These are phyloP conservation scores for Aleiodes sp. DNA, from an alignment of 1,140 invertebrate species.

Conservation along the genomic window DNA sequence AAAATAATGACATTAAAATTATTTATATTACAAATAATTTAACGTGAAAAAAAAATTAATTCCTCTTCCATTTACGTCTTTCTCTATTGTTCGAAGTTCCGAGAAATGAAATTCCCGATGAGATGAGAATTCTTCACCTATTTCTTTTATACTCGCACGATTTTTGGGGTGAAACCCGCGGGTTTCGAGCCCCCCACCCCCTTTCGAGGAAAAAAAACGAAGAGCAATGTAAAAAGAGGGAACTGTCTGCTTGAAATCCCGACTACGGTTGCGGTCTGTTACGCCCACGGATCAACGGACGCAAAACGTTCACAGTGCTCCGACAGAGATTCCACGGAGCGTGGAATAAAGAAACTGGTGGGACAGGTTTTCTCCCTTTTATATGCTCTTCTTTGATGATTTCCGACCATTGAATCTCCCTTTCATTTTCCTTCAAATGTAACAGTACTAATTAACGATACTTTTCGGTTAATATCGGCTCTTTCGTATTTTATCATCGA, in stretches of 20 bases:
- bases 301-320: constrained; percentile 11
- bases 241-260: not conserved
- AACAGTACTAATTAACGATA: not conserved
- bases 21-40: no score
- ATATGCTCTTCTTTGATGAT: constrained; percentile 13
- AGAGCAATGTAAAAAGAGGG: no score
- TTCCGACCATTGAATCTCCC: constrained; percentile 3
- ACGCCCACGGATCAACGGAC: constrained; percentile 34
- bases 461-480: not conserved
- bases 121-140: no score
- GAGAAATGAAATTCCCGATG: no score
- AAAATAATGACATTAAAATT: no score
- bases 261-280: constrained; percentile 36
- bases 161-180: no score
- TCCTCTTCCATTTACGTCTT: no score
- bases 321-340: constrained; percentile 34
- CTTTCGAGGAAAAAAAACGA: no score
- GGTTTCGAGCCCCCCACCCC: no score
- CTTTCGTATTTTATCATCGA: not conserved
- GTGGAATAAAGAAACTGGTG: constrained; percentile 37
- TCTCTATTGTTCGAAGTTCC: no score
- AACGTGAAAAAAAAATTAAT: no score
- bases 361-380: constrained; percentile 33
- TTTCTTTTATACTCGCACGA: no score
- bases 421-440: constrained; percentile 16